Conservation (phyloP, 1,140 invertebrate species). For the Dolichoris vasculosae region DNA sequence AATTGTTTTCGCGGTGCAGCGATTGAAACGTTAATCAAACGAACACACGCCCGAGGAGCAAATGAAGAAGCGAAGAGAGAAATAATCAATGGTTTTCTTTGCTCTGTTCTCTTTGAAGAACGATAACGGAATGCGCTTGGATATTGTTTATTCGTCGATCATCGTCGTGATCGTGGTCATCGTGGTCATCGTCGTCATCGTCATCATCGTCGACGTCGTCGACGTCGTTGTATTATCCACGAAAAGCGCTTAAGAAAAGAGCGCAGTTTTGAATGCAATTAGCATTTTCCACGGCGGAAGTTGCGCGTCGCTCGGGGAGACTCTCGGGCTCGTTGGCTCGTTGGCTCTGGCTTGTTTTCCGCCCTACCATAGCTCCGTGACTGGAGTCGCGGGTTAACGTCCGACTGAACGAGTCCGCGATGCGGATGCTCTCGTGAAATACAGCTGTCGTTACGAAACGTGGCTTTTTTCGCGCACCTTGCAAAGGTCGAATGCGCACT, state of each 20-base stretch:
- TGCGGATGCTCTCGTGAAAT: not conserved
- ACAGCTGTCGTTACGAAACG: constrained; percentile 6
- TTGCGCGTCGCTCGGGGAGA: constrained; percentile 2
- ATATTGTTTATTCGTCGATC: not conserved
- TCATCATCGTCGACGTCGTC: too few relatives aligned
- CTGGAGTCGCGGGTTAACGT: constrained; percentile 19
- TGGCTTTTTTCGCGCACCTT: not conserved
- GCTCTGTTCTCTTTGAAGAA: not conserved
- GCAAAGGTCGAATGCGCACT: not conserved
- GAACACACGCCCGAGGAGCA: too few relatives aligned
- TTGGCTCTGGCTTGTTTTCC: not conserved
- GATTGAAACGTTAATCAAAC: not conserved
- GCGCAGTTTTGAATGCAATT: constrained; percentile 36
- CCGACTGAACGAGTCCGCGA: not conserved
- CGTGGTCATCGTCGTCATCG: too few relatives aligned
- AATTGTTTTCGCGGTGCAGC: not conserved
- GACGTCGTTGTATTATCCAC: too few relatives aligned
- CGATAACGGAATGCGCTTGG: constrained; percentile 19
- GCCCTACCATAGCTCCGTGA: not conserved
- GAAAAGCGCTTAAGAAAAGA: constrained; percentile 16
- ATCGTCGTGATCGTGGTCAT: too few relatives aligned
- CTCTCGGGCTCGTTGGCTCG: not conserved
- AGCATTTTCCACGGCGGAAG: constrained; percentile 47
- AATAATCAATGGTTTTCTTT: not conserved
- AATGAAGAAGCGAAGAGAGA: not conserved